Conservation (phyloP, 1,140 invertebrate species). For the Calycopis cecrops region DNA sequence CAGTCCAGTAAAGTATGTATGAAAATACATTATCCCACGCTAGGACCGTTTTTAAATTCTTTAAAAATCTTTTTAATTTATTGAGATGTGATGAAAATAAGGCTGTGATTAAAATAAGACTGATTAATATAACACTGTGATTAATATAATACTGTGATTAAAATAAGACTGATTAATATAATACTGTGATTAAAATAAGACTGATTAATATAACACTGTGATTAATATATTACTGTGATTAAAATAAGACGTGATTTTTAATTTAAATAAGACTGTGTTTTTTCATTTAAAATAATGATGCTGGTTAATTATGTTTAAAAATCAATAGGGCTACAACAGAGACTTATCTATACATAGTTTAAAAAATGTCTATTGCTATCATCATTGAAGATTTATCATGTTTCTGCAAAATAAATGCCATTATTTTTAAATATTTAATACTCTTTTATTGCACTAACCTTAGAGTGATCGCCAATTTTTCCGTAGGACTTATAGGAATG, state of each 20-base stretch:
- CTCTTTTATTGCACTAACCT: conserved; percentile 11
- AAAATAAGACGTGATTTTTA: conserved; percentile 7
- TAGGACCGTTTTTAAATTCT: neutral
- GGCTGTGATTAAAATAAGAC: conserved; percentile 11
- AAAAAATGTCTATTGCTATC: conserved; percentile 9
- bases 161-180: conserved; percentile 5
- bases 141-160: conserved; percentile 7
- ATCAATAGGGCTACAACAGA: neutral
- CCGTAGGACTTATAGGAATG: conserved; percentile 4
- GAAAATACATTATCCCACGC: neutral
- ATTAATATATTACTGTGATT: conserved; percentile 10
- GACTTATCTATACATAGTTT: neutral
- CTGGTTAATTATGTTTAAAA: conserved; percentile 1
- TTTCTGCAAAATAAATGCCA: conserved; percentile 3
- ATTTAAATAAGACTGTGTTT: conserved; percentile 11
- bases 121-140: conserved; percentile 9
- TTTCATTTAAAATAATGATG: conserved; percentile 9
- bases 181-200: conserved; percentile 4
- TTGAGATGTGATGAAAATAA: too few species aligned
- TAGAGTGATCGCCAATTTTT: conserved; percentile 12
- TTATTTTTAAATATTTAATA: neutral
- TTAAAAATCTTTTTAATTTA: neutral
- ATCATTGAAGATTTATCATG: conserved; percentile 3
- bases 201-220: conserved; percentile 7
- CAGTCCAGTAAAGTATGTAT: neutral